Conservation (phyloP, 2,888 invertebrate genomes). For the Teleiodes luculella region DNA sequence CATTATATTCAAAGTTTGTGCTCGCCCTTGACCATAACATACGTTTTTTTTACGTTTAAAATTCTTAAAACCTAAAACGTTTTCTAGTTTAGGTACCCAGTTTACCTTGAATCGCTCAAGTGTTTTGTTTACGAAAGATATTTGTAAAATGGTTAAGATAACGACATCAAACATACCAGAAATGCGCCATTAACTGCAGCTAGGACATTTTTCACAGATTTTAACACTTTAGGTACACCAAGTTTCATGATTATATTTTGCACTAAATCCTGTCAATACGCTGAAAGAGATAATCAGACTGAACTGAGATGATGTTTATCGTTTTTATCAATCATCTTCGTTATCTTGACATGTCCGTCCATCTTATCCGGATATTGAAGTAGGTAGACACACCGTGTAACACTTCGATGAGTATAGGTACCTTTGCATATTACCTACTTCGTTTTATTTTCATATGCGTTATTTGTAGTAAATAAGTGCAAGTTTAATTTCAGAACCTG, state of each 20-base stretch:
- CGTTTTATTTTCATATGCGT: no score
- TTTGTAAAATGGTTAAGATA: neutral
- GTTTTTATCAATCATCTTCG: conserved; percentile 57
- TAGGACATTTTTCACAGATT: conserved; percentile 83
- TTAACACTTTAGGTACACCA: conserved; percentile 69
- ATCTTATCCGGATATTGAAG: conserved; percentile 49
- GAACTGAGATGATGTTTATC: conserved; percentile 42
- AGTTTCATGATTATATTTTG: conserved; percentile 51
- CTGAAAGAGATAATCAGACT: conserved; percentile 34
- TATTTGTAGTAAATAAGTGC: no score
- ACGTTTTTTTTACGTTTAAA: no score
- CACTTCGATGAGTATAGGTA: no score
- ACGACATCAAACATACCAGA: conserved; percentile 80
- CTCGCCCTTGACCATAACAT: no score
- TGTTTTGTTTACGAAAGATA: neutral
- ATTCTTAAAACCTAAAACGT: no score
- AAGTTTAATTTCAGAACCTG: no score
- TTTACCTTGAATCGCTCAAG: neutral
- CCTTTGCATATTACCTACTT: no score
- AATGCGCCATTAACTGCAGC: conserved; percentile 85
- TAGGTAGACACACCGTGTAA: neutral
- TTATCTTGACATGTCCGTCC: conserved; percentile 57
- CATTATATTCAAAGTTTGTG: no score
- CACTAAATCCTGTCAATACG: conserved; percentile 25
- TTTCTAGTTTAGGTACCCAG: no score